A percentile compares a stretch with the other conserved stretches of the same genome.
These are phyloP conservation scores for Xiphorhynchus elegans DNA, from an alignment of 2,113 vertebrate species.

Conservation along the genomic window DNA sequence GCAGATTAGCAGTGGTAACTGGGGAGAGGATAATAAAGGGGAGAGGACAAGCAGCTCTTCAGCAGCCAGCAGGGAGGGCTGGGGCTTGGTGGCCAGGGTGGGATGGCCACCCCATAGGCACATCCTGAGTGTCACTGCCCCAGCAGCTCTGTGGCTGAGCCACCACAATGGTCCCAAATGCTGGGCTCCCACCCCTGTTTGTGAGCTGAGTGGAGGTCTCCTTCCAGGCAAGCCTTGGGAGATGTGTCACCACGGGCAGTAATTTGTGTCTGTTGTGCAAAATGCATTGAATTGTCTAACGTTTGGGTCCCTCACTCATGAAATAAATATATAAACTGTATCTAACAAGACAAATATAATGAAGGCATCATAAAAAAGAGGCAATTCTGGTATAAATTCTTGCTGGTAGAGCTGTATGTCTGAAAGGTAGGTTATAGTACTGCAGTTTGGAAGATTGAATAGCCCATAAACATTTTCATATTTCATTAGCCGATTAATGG, in stretches of 20 bases:
- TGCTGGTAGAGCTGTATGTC: constrained; percentile 70
- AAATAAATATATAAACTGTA: constrained; percentile 65
- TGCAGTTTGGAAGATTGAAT: constrained; percentile 82
- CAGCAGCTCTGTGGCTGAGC: background rate
- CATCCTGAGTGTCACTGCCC: background rate
- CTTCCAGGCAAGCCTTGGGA: background rate
- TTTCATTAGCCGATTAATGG: constrained; percentile 85
- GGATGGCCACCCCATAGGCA: too few species aligned
- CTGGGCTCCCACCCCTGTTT: background rate
- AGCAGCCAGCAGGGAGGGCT: fast-evolving
- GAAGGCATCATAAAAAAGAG: constrained; percentile 46
- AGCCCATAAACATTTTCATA: constrained; percentile 85
- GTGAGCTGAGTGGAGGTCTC: background rate
- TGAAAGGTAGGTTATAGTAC: constrained; percentile 81
- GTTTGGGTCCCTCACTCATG: background rate
- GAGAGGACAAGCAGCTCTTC: background rate
- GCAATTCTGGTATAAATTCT: constrained; percentile 75
- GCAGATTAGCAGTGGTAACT: fast-evolving
- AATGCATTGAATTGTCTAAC: background rate
- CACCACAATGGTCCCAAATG: background rate
- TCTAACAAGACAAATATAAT: constrained; percentile 68
- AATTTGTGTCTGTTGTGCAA: background rate
- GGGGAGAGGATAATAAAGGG: background rate
- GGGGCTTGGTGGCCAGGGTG: background rate
- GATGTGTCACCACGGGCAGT: background rate